Evolutionary conservation across 2,888 invertebrate species (phyloP).

Genomic region (Micoletzkya japonica): DNA sequence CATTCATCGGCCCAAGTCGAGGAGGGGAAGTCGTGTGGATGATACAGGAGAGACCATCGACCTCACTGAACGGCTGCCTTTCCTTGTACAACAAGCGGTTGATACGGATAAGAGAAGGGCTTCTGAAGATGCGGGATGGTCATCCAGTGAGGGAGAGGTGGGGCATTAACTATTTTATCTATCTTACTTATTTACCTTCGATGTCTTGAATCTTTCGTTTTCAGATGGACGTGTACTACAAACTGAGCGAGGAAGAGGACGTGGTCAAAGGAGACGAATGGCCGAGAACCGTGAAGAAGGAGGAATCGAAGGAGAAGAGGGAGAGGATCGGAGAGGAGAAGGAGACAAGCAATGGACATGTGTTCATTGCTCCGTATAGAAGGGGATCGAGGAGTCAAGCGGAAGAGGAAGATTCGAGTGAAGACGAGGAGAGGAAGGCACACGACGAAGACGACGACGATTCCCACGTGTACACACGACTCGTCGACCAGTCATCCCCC

Average conservation of each 20-base stretch:
- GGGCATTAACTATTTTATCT: too few species aligned
- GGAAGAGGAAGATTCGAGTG: slow-evolving; percentile 36
- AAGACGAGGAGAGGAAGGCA: background rate
- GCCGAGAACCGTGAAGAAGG: slow-evolving; percentile 11
- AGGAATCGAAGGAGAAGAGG: background rate
- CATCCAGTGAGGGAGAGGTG: slow-evolving; percentile 44
- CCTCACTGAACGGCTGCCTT: slow-evolving; percentile 33
- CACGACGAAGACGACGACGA: slow-evolving; percentile 30
- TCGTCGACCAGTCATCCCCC: slow-evolving; percentile 53
- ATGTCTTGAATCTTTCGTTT: background rate
- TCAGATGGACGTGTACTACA: slow-evolving; percentile 48
- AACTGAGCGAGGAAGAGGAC: slow-evolving; percentile 49
- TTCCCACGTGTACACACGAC: slow-evolving; percentile 53
- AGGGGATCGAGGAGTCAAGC: slow-evolving; percentile 11
- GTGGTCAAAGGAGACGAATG: slow-evolving; percentile 43
- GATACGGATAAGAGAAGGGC: slow-evolving; percentile 32
- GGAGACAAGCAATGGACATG: too few species aligned
- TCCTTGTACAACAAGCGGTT: slow-evolving; percentile 30
- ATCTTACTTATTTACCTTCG: background rate
- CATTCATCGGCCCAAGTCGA: slow-evolving; percentile 50
- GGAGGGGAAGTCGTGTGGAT: slow-evolving; percentile 55
- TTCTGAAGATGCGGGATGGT: slow-evolving; percentile 41
- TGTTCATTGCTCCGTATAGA: too few species aligned
- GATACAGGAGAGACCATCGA: slow-evolving; percentile 42
- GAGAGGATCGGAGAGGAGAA: too few species aligned